Evolutionary conservation across 2,113 vertebrate genomes (phyloP).

Genomic region (Recurvirostra avosetta): DNA sequence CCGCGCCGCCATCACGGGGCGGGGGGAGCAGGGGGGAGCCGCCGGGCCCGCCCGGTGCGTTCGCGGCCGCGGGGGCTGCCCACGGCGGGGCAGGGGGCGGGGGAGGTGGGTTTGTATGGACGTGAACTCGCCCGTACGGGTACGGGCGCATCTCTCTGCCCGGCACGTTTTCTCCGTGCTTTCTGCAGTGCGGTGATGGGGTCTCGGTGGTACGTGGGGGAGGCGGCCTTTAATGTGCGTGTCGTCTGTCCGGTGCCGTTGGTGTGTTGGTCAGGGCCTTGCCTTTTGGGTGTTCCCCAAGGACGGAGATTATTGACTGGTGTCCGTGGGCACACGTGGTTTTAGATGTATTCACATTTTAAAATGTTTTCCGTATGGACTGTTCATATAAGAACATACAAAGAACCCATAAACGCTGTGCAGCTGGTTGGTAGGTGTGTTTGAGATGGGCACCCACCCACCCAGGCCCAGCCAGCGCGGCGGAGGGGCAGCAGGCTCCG

Average conservation of each 20-base stretch:
- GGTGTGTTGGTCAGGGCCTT: too few relatives aligned
- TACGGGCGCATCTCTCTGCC: accelerated
- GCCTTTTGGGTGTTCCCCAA: too few relatives aligned
- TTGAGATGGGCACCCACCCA: not conserved
- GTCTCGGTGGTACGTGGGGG: accelerated
- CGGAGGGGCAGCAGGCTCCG: not conserved
- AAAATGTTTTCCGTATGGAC: accelerated
- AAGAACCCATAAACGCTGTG: accelerated
- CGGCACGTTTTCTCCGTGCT: accelerated
- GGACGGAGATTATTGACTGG: accelerated
- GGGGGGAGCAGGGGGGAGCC: not conserved
- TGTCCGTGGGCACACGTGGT: accelerated
- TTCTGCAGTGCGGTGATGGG: accelerated
- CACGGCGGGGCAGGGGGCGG: too few relatives aligned
- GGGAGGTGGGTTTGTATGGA: accelerated
- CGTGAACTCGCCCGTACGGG: accelerated
- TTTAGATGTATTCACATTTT: not conserved
- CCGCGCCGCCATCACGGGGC: not conserved
- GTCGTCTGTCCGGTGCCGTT: accelerated
- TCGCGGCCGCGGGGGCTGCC: not conserved
- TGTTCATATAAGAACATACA: accelerated
- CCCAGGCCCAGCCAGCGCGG: not conserved
- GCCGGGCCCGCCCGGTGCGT: too few relatives aligned
- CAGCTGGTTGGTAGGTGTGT: not conserved
- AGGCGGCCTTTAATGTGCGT: not conserved